Evolutionary conservation across 2,797 vertebrate genomes (phyloP).

Genomic region (Hoplostethus mediterraneus): DNA sequence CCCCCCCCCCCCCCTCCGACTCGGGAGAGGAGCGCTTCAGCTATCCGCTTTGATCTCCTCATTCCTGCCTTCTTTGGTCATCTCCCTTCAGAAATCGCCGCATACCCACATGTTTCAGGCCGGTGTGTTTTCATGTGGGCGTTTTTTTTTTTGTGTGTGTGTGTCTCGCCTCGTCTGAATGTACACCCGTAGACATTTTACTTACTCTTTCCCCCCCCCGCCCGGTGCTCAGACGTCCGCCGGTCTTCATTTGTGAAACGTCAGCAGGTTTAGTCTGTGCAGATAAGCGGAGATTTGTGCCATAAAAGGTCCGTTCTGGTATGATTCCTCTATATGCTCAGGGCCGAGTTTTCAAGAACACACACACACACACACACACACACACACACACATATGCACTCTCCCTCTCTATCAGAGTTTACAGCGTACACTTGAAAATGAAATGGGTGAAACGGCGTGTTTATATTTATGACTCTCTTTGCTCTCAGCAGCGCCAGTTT

Average conservation of each 20-base stretch:
- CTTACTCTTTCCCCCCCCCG: neutral
- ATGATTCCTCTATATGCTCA: conserved; percentile 15
- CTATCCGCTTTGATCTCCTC: conserved; percentile 49
- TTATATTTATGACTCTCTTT: conserved; percentile 51
- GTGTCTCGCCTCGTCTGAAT: conserved; percentile 23
- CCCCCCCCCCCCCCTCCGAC: conserved; percentile 7
- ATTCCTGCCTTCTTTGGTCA: conserved; percentile 79
- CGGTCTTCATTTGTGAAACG: neutral
- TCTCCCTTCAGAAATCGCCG: conserved; percentile 36
- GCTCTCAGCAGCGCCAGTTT: conserved; percentile 43
- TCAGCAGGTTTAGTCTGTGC: neutral
- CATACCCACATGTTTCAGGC: conserved; percentile 21
- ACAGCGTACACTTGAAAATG: conserved; percentile 31
- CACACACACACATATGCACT: neutral
- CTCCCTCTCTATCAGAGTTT: conserved; percentile 36
- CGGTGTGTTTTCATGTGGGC: conserved; percentile 11
- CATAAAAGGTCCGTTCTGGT: conserved; percentile 57
- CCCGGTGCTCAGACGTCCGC: neutral
- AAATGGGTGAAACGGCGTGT: conserved; percentile 51
- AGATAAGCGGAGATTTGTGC: conserved; percentile 23
- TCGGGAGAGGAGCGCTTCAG: conserved; percentile 1
- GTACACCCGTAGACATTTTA: neutral
- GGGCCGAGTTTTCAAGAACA: neutral
- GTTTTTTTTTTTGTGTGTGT: conserved; percentile 26
- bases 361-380: conserved; percentile 4